A percentile compares a stretch with the other conserved stretches of the same genome.
phyloP scores from a whole-genome alignment of 2,113 vertebrate genomes.

The Sturnira hondurensis region DNA sequence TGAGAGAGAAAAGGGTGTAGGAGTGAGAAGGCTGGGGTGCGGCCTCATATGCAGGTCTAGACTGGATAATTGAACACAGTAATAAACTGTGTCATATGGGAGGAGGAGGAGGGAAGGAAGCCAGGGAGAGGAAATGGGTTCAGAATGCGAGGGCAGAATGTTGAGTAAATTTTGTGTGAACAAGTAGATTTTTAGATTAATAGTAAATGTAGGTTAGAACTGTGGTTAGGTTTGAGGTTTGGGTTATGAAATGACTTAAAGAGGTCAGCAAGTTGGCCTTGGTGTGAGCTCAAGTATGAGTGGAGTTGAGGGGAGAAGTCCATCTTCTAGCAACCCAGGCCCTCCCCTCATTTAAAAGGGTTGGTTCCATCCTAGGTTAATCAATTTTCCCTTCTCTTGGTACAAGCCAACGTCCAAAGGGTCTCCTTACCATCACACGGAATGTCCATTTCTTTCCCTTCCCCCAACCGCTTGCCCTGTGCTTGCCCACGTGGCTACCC shows the following conservation, averaged over 20 bases:
- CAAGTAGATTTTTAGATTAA: background rate
- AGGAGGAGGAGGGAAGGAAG: background rate
- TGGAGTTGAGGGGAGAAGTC: background rate
- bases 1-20: background rate
- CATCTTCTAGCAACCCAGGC: background rate
- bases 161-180: background rate
- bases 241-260: background rate
- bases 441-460: background rate
- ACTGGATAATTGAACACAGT: constrained; percentile 32
- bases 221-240: background rate
- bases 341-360: background rate
- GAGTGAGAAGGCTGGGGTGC: constrained; percentile 29
- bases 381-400: background rate
- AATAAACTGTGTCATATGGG: background rate
- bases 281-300: constrained; percentile 2
- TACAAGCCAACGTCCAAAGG: background rate
- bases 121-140: background rate
- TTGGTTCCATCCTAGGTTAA: background rate
- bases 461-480: background rate
- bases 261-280: background rate
- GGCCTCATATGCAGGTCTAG: constrained; percentile 32
- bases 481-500: background rate
- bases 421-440: background rate
- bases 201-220: background rate
- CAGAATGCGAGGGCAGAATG: background rate